These are phyloP conservation scores for Psittacus erithacus DNA, from an alignment of 2,113 vertebrate species.

Conservation along the genomic window DNA sequence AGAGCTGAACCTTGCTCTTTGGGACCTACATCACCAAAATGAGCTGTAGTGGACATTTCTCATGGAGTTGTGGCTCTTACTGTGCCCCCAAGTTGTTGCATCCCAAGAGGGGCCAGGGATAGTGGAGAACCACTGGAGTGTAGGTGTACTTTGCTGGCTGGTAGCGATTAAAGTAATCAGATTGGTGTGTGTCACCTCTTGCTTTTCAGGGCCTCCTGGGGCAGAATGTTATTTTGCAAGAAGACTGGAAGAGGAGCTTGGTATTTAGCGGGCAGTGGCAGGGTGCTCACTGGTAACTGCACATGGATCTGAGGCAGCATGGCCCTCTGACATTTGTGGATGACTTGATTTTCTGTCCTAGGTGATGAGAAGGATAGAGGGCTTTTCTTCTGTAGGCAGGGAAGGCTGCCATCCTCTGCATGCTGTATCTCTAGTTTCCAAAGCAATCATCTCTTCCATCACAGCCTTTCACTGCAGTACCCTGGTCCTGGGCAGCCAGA, in stretches of 20 bases:
- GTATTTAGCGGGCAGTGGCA: background rate
- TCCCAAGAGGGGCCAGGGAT: background rate
- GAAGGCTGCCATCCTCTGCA: background rate
- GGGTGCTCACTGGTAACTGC: background rate
- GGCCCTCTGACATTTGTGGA: background rate
- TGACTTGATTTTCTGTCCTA: background rate
- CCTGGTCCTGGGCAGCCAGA: background rate
- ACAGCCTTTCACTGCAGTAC: background rate
- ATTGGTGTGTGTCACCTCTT: background rate
- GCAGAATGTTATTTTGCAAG: background rate
- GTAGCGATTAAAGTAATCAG: background rate
- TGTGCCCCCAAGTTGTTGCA: background rate
- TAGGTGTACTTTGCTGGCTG: no score
- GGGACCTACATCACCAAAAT: rapidly evolving
- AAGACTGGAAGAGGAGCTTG: background rate
- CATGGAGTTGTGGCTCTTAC: rapidly evolving
- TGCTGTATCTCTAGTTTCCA: background rate
- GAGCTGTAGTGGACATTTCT: rapidly evolving
- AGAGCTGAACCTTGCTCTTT: background rate
- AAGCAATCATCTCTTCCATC: background rate
- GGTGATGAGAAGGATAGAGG: background rate
- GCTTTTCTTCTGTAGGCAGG: background rate
- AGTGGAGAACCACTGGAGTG: background rate
- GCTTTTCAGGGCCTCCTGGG: background rate
- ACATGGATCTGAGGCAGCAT: rapidly evolving